These are phyloP conservation scores for Patagioenas fasciata DNA, from an alignment of 2,113 vertebrate species.

Conservation along the genomic window DNA sequence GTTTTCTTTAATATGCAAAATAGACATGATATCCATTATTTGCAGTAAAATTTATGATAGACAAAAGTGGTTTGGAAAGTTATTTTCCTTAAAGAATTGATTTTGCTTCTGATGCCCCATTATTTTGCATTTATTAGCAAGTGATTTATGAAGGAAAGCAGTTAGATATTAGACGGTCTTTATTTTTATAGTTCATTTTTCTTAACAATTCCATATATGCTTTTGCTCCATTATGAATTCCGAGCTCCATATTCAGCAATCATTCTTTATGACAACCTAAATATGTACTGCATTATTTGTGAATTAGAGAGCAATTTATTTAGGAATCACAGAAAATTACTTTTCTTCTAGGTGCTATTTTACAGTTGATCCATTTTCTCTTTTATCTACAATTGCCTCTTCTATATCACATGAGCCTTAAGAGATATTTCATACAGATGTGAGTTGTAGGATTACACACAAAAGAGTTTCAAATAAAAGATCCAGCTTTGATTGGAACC, in stretches of 20 bases:
- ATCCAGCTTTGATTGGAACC: neutral
- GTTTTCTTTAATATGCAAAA: neutral
- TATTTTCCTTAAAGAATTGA: neutral
- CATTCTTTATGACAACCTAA: constrained; percentile 34
- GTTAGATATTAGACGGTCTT: neutral
- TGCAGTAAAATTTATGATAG: constrained; percentile 31
- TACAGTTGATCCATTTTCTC: neutral
- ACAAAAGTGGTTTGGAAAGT: neutral
- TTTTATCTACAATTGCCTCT: neutral
- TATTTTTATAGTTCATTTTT: neutral
- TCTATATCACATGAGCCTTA: neutral
- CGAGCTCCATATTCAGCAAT: neutral
- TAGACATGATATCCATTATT: neutral
- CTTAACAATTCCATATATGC: neutral
- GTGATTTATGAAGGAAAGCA: constrained; percentile 38
- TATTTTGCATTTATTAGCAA: constrained; percentile 12
- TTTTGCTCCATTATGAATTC: neutral
- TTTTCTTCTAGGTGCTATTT: neutral
- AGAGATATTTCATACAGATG: neutral
- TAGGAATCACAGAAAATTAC: constrained; percentile 32
- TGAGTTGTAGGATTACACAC: neutral
- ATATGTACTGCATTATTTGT: constrained; percentile 16
- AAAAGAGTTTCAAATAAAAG: neutral
- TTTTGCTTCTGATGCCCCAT: neutral
- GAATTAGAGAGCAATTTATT: constrained; percentile 55